Evolutionary conservation across 2,797 vertebrate genomes (phyloP).

Genomic region (Gastrophryne carolinensis): DNA sequence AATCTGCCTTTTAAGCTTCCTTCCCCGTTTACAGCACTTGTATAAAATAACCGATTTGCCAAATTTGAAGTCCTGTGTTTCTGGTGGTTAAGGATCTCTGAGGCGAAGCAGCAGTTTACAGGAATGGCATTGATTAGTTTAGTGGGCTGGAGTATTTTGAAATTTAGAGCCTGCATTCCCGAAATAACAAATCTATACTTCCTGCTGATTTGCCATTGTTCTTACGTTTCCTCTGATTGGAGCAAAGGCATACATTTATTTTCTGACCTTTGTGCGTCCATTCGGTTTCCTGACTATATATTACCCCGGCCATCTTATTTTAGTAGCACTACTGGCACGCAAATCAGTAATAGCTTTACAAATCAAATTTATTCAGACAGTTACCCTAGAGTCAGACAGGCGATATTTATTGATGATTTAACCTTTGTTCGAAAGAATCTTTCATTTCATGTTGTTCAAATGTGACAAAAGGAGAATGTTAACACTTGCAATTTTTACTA

Average conservation of each 20-base stretch:
- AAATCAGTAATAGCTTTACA: neutral
- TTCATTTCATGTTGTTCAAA: too few relatives aligned
- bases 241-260: neutral
- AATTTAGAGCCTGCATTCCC: constrained; percentile 45
- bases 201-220: constrained; percentile 51
- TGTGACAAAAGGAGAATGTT: too few relatives aligned
- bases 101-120: constrained; percentile 34
- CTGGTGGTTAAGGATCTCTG: neutral
- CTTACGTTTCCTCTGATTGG: constrained; percentile 46
- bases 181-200: constrained; percentile 49
- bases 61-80: constrained; percentile 1
- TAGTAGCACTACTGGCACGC: constrained; percentile 3
- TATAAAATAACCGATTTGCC: neutral
- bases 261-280: constrained; percentile 20
- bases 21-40: constrained; percentile 1
- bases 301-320: constrained; percentile 14
- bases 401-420: too few relatives aligned
- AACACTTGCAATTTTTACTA: too few relatives aligned
- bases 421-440: too few relatives aligned
- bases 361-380: neutral
- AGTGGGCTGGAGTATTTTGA: constrained; percentile 33
- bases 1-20: neutral
- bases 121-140: constrained; percentile 48
- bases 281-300: constrained; percentile 15
- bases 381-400: too few relatives aligned